A percentile compares a stretch with the other conserved stretches of the same genome.
Conservation (phyloP, 2,888 invertebrate genomes). For the Tineola bisselliella region DNA sequence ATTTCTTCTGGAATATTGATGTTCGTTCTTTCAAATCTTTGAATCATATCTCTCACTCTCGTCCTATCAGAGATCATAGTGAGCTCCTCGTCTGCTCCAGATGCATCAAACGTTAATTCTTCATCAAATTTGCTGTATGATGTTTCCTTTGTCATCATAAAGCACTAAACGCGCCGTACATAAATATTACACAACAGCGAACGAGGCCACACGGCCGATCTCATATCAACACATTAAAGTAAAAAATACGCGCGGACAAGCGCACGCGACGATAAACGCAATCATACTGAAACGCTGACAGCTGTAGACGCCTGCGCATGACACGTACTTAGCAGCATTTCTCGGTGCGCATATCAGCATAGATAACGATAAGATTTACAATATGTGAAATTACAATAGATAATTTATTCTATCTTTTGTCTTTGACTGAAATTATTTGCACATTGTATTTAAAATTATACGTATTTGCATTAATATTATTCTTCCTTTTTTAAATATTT, state of each 20-base stretch:
- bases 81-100: slow-evolving; percentile 34
- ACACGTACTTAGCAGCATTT: not conserved
- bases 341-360: not conserved
- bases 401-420: not conserved
- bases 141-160: slow-evolving; percentile 55
- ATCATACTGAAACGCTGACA: slow-evolving; percentile 25
- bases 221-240: slow-evolving; percentile 44
- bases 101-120: slow-evolving; percentile 37
- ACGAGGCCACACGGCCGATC: slow-evolving; percentile 34
- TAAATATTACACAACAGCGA: slow-evolving; percentile 40
- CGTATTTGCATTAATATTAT: not conserved
- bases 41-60: slow-evolving; percentile 54
- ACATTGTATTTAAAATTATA: not conserved
- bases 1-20: slow-evolving; percentile 36
- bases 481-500: not conserved
- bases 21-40: slow-evolving; percentile 50
- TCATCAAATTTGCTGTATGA: slow-evolving; percentile 37
- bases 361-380: slow-evolving; percentile 9
- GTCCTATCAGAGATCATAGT: slow-evolving; percentile 42
- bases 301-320: slow-evolving; percentile 3
- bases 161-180: slow-evolving; percentile 21
- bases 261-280: slow-evolving; percentile 34
- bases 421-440: not conserved
- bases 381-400: not conserved
- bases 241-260: slow-evolving; percentile 27